These are phyloP conservation scores for Rhinichthys osculus DNA, from an alignment of 2,797 vertebrate genomes.

Conservation along the genomic window DNA sequence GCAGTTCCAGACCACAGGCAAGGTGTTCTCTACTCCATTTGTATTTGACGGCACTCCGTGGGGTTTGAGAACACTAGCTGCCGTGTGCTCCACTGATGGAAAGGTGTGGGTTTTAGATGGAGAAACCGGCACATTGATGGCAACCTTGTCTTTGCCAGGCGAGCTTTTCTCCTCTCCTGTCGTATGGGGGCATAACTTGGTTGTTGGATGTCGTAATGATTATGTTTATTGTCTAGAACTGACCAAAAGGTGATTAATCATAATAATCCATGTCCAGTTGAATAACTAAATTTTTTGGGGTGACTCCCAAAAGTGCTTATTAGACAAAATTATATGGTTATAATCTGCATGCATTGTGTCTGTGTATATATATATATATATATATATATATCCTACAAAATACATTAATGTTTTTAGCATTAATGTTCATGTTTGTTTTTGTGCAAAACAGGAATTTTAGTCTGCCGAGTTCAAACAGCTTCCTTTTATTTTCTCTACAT, in stretches of 20 bases:
- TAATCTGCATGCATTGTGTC: background rate
- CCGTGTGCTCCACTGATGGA: conserved; percentile 89
- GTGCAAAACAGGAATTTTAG: background rate
- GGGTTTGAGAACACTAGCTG: conserved; percentile 76
- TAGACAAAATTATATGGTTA: background rate
- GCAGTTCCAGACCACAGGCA: conserved; percentile 86
- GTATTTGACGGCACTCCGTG: conserved; percentile 72
- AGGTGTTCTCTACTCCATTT: conserved; percentile 89
- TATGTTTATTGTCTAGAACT: conserved; percentile 91
- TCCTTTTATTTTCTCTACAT: conserved; percentile 81
- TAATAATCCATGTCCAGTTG: background rate
- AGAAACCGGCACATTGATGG: conserved; percentile 74
- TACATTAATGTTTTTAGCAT: background rate
- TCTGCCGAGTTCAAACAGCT: conserved; percentile 71
- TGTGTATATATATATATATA: background rate
- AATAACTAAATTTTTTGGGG: background rate
- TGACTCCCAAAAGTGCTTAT: background rate
- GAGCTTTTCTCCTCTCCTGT: conserved; percentile 94
- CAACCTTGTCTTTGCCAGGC: conserved; percentile 80
- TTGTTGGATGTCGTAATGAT: conserved; percentile 95
- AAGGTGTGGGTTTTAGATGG: conserved; percentile 88
- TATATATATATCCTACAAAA: background rate
- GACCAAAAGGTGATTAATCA: conserved; percentile 26
- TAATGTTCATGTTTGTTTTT: conserved; percentile 3
- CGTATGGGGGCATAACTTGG: conserved; percentile 78